A percentile compares a stretch with the other conserved stretches of the same genome.
Conservation (phyloP, 2,888 invertebrate species). For the Zhuqinia jingwanae region DNA sequence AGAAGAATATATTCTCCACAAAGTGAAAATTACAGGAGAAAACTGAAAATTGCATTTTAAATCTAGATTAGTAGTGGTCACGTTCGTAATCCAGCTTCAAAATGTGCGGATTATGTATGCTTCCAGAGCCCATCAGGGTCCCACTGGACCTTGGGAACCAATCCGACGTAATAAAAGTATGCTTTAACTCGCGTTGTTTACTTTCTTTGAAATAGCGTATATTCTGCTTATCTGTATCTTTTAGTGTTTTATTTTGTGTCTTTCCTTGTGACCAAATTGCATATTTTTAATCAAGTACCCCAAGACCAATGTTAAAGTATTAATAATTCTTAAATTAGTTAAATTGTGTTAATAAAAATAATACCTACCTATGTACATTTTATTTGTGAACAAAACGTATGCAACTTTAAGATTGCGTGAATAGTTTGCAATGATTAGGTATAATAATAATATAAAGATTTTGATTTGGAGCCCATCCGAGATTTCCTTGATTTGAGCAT, state of each 20-base stretch:
- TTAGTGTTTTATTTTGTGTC: not conserved
- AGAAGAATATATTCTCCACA: too few species aligned
- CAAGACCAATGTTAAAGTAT: too few species aligned
- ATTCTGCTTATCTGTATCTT: not conserved
- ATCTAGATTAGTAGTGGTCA: too few species aligned
- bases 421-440: not conserved
- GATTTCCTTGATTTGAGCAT: slow-evolving; percentile 35
- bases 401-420: not conserved
- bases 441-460: not conserved
- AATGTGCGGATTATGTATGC: slow-evolving; percentile 82
- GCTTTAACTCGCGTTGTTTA: slow-evolving; percentile 79
- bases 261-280: not conserved
- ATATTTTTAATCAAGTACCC: too few species aligned
- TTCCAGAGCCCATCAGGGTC: slow-evolving; percentile 86
- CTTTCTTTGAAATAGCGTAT: not conserved
- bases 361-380: too few species aligned
- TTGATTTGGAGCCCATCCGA: slow-evolving; percentile 68
- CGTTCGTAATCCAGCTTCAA: too few species aligned
- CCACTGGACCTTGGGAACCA: slow-evolving; percentile 89
- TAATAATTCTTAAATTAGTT: too few species aligned
- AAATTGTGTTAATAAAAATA: too few species aligned
- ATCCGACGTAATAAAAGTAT: slow-evolving; percentile 90
- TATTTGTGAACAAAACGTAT: not conserved
- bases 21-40: too few species aligned
- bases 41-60: too few species aligned